Evolutionary conservation across 2,888 invertebrate species (phyloP).

Genomic region (Polymixis flavicincta): DNA sequence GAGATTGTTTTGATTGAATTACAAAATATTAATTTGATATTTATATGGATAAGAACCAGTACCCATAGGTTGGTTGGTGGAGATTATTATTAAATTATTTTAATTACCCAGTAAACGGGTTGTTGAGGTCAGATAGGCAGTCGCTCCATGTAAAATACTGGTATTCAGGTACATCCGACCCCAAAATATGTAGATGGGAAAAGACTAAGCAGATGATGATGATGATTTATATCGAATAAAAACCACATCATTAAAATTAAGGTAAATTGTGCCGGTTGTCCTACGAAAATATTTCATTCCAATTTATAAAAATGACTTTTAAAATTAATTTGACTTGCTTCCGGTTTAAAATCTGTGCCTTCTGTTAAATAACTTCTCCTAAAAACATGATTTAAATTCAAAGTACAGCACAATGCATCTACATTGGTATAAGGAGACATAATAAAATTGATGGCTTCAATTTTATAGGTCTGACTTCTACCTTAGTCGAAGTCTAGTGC

Average conservation of each 20-base stretch:
- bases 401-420: constrained; percentile 18
- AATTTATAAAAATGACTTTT: not conserved
- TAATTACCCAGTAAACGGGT: no score
- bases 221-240: no score
- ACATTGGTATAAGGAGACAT: constrained; percentile 40
- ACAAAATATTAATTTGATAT: not conserved
- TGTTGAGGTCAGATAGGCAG: no score
- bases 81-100: no score
- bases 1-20: not conserved
- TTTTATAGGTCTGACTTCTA: constrained; percentile 62
- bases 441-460: constrained; percentile 63
- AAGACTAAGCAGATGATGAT: no score
- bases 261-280: no score
- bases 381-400: constrained; percentile 14
- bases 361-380: not conserved
- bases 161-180: no score
- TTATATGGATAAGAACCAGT: not conserved
- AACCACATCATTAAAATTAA: not conserved
- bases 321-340: no score
- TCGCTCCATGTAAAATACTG: no score
- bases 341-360: not conserved
- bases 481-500: constrained; percentile 59
- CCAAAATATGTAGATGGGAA: no score
- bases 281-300: not conserved
- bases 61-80: no score